Conservation (phyloP, 2,888 invertebrate species). For the Tetanocera ferruginea region DNA sequence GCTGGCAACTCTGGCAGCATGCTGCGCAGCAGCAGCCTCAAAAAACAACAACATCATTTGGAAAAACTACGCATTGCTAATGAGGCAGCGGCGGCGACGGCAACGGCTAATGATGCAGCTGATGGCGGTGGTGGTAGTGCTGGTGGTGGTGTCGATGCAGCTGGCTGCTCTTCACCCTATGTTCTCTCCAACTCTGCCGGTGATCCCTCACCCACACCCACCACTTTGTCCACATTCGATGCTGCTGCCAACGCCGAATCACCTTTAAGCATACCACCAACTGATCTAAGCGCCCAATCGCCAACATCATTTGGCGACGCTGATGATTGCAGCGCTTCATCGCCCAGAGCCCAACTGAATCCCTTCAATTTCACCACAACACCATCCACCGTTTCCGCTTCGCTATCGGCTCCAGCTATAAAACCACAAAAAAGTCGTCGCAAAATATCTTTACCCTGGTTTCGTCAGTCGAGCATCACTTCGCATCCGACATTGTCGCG, state of each 20-base stretch:
- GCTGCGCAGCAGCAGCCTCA: constrained; percentile 11
- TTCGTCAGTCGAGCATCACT: constrained; percentile 84
- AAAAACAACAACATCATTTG: constrained; percentile 50
- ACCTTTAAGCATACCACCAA: background rate
- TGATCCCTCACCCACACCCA: background rate
- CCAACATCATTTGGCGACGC: background rate
- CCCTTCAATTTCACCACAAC: constrained; percentile 50
- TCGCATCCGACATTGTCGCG: constrained; percentile 82
- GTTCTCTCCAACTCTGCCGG: background rate
- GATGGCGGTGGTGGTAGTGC: constrained; percentile 39
- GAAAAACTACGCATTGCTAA: constrained; percentile 49
- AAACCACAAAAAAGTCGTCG: constrained; percentile 80
- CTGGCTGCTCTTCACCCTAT: background rate
- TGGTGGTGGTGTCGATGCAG: constrained; percentile 47
- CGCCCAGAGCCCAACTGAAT: constrained; percentile 2
- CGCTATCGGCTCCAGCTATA: constrained; percentile 47
- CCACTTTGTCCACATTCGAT: background rate
- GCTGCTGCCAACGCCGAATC: background rate
- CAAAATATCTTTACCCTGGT: constrained; percentile 92
- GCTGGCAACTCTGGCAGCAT: constrained; percentile 36
- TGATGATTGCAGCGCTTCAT: constrained; percentile 8
- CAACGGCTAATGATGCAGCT: constrained; percentile 20
- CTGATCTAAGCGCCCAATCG: constrained; percentile 1
- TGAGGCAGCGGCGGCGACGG: too few relatives aligned
- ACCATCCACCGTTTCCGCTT: constrained; percentile 44